Conservation (phyloP, 2,888 invertebrate genomes). For the Tanytarsus gracilentus region DNA sequence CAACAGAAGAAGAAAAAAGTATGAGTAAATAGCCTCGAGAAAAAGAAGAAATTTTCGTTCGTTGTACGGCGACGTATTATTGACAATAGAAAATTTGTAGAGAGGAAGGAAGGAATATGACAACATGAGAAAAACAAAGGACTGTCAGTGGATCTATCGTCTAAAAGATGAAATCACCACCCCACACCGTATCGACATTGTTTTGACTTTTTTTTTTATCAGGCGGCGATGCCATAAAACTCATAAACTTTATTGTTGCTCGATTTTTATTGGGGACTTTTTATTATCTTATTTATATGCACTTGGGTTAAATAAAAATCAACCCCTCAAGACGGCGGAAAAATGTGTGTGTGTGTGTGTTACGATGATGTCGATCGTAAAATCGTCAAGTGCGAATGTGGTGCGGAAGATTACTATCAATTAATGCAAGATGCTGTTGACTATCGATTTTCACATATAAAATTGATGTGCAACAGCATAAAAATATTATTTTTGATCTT, state of each 20-base stretch:
- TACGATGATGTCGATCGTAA: not conserved
- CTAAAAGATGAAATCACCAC: too few species aligned
- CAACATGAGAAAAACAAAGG: too few species aligned
- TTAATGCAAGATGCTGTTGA: slow-evolving; percentile 26
- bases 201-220: not conserved
- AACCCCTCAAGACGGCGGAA: slow-evolving; percentile 11
- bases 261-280: slow-evolving; percentile 28
- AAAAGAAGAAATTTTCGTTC: too few species aligned
- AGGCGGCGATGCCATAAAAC: slow-evolving; percentile 24
- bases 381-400: slow-evolving; percentile 9
- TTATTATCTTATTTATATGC: slow-evolving; percentile 29
- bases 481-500: too few species aligned
- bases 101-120: too few species aligned
- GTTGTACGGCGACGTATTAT: too few species aligned
- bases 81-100: too few species aligned
- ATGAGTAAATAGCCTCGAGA: too few species aligned
- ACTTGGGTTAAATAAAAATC: slow-evolving; percentile 26
- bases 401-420: slow-evolving; percentile 18
- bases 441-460: slow-evolving; percentile 15
- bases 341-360: not conserved
- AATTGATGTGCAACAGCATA: too few species aligned
- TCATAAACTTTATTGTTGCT: slow-evolving; percentile 29
- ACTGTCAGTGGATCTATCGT: too few species aligned
- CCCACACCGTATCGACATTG: not conserved
- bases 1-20: too few species aligned